phyloP scores from a whole-genome alignment of 2,888 invertebrate genomes.

The Lissocephala sabroskyi region DNA sequence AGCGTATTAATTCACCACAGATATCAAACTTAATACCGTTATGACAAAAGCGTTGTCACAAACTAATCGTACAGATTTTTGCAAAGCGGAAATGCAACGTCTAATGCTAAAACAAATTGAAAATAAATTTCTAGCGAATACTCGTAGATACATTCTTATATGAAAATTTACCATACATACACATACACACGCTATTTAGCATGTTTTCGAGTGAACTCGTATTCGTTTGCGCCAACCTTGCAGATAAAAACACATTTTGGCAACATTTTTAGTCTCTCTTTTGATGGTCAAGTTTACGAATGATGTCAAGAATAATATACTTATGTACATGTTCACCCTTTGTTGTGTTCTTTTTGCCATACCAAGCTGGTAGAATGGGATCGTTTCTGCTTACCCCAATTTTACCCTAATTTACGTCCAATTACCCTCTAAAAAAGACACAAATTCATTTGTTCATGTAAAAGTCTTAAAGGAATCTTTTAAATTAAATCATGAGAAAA shows the following conservation, averaged over 20 bases:
- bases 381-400: too few species aligned
- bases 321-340: not conserved
- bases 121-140: slow-evolving; percentile 3
- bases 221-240: not conserved
- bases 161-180: too few species aligned
- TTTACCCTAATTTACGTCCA: too few species aligned
- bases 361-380: too few species aligned
- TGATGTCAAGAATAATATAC: slow-evolving; percentile 1
- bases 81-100: slow-evolving; percentile 19
- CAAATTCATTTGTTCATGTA: not conserved
- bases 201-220: not conserved
- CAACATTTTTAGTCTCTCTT: not conserved
- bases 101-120: slow-evolving; percentile 1
- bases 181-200: slow-evolving; percentile 4
- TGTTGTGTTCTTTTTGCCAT: not conserved
- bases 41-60: slow-evolving; percentile 14
- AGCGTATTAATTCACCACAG: too few species aligned
- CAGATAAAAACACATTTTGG: slow-evolving; percentile 1
- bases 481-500: too few species aligned
- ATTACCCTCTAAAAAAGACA: too few species aligned
- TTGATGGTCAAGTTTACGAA: not conserved
- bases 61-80: slow-evolving; percentile 13
- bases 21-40: slow-evolving; percentile 3
- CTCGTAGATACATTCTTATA: slow-evolving; percentile 2
- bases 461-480: too few species aligned